Evolutionary conservation across 1,140 invertebrate species (phyloP), one percentile per base, ranked within the genome.

Genomic region (Atta colombica): DNA sequence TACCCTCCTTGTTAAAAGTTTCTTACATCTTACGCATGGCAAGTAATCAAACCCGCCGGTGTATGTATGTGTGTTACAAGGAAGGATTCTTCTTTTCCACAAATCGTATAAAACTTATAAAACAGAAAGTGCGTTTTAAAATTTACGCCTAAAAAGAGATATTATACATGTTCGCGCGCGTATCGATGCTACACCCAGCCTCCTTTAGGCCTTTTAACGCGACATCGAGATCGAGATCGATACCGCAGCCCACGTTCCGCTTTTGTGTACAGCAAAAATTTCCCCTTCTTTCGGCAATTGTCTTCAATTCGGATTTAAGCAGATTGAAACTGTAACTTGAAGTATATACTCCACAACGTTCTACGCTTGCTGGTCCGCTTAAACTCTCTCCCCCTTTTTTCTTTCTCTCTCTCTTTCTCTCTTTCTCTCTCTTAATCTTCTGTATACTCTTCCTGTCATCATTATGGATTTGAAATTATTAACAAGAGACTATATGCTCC

Each of bases 21-120:
- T 87, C 80, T 88, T 91, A 90, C 58, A 58, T 84, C 81, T 90
- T 90, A 91, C 63, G 77, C 16, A 66, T 61, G 84, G 74, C 88
- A 72, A 86, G 78, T 25, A 58, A 88, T 66, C 1, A 66, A 21
- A 31, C 58, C 66, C 75, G 74, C 87, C 84, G 12, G 60, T 63
- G 25, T 63, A 25, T 49, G 35, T 35, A 12, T 35, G 31, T 69
- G 39, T 69, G 5, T 85, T 82, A 80, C 65, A 72, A 86, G 85
- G 77, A 92, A 92, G 91, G 89, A 91, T 77, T 88, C 35, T 80
- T 78, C 58, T 71, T 80, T 86, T 89, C 58, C 78, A 45, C 39
- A 88, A 91, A 90, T 90, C 89, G 86, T 92, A 91, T 92, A 89
- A 93, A 92, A 92, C 91, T 92, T 92, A 92, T 92, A 92, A 93